phyloP scores from a whole-genome alignment of 2,888 invertebrate genomes.

The Drosophila bunnanda region DNA sequence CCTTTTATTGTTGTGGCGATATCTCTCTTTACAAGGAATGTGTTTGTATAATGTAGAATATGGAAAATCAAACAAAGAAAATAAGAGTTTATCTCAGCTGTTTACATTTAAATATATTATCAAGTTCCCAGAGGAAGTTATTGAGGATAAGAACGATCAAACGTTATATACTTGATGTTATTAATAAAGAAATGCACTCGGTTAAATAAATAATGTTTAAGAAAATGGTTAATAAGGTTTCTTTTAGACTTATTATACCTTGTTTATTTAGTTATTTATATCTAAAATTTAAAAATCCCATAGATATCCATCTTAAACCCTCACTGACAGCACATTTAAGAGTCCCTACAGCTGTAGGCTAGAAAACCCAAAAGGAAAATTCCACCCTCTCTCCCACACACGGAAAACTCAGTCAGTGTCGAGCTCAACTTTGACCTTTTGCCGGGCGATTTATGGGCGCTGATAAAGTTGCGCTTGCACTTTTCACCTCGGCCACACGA shows the following conservation, averaged over 20 bases:
- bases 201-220: neutral
- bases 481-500: conserved; percentile 33
- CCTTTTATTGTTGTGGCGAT: neutral
- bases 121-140: neutral
- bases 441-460: conserved; percentile 55
- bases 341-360: conserved; percentile 12
- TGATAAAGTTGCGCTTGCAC: conserved; percentile 52
- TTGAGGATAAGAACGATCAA: neutral
- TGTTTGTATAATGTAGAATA: neutral
- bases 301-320: neutral
- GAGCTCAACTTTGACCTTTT: conserved; percentile 64
- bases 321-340: conserved; percentile 16
- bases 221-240: neutral
- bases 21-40: neutral
- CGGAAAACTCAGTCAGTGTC: neutral
- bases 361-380: neutral
- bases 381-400: neutral
- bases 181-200: neutral
- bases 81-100: neutral
- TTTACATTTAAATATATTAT: neutral
- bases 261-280: neutral
- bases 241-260: too few species aligned
- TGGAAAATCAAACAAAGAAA: neutral
- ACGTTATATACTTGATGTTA: neutral
- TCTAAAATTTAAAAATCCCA: neutral